Evolutionary conservation across 1,140 invertebrate genomes (phyloP), one percentile per base, ranked within the genome.

Genomic region (Dinothrombium tinctorium): DNA sequence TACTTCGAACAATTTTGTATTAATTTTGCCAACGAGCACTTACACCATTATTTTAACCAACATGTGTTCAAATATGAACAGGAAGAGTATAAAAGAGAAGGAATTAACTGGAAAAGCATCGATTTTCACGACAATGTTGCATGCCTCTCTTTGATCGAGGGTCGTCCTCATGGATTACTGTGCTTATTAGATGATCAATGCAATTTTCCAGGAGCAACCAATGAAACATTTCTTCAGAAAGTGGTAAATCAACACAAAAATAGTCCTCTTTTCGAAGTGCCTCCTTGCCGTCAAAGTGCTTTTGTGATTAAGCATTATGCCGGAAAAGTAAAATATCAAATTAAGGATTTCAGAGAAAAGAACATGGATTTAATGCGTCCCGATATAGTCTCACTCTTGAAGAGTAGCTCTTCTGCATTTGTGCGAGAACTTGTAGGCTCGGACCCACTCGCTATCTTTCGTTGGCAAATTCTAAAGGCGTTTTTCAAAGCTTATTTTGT

Each of bases 11-110:
- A 94, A 60, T 69, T 92, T 48, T 92, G 84, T 57, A 92, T 94
- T 42, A 95, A 95, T 62, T 92, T 89, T 60, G 84, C 84, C 6
- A 94, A 92, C 59, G 86, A 95, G 62, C 83, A 90, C 61, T 61
- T 95, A 24, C 87, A 95, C 60, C 81, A 86, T 59, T 94, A 94
- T 58, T 95, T 95, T 60, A 94, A 94, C 64, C 83, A 90, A 59
- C 87, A 95, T 59, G 89, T 95, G 41, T 95, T 95, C 62, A 86
- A 71, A 51, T 71, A 70, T 56, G 68, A 71, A 51, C 69, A 71
- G 57, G 77, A 86, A 61, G 84, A 90, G 58, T 92, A 92, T 54
- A 63, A 78, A 48, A 71, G 79, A 48, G 84, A 90, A 58, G 76
- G 76, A 7, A 90, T 90, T 48, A 69, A 72, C 45, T 90, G 83